A percentile compares a stretch with the other conserved stretches of the same genome.
Conservation (phyloP, 2,113 vertebrate genomes). For the Barbus barbus region DNA sequence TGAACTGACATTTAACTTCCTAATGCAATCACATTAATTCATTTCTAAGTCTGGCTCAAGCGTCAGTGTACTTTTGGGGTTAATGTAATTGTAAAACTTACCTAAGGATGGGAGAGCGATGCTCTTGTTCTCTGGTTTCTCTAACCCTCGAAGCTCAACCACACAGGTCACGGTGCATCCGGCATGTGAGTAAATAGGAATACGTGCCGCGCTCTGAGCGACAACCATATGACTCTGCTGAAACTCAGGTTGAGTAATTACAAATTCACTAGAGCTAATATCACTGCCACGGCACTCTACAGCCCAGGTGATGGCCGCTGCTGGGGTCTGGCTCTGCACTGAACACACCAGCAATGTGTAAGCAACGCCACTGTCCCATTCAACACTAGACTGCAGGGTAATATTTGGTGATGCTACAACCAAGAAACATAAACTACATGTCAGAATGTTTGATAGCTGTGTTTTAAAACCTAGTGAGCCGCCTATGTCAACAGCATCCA, state of each 20-base stretch:
- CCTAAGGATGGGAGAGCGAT: conserved; percentile 60
- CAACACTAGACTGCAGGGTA: conserved; percentile 52
- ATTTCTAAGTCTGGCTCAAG: background rate
- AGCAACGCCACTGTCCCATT: conserved; percentile 57
- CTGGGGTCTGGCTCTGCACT: conserved; percentile 58
- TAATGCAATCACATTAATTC: background rate
- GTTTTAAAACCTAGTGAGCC: background rate
- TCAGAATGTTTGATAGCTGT: background rate
- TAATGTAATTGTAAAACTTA: conserved; percentile 46
- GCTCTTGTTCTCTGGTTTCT: conserved; percentile 54
- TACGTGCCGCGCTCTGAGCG: conserved; percentile 49
- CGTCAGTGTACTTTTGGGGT: background rate
- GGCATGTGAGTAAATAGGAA: conserved; percentile 59
- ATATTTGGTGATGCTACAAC: conserved; percentile 63
- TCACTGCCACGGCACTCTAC: conserved; percentile 35
- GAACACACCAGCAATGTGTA: conserved; percentile 63
- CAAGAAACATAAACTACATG: background rate
- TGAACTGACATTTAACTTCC: background rate
- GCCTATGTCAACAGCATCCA: background rate
- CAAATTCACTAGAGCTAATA: conserved; percentile 4
- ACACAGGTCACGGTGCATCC: conserved; percentile 70
- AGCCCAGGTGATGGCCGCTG: conserved; percentile 65
- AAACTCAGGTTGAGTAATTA: conserved; percentile 7
- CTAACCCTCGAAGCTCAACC: conserved; percentile 60
- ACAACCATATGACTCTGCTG: conserved; percentile 49